Evolutionary conservation across 2,888 invertebrate genomes (phyloP).

Genomic region (Ormyrus pomaceus): DNA sequence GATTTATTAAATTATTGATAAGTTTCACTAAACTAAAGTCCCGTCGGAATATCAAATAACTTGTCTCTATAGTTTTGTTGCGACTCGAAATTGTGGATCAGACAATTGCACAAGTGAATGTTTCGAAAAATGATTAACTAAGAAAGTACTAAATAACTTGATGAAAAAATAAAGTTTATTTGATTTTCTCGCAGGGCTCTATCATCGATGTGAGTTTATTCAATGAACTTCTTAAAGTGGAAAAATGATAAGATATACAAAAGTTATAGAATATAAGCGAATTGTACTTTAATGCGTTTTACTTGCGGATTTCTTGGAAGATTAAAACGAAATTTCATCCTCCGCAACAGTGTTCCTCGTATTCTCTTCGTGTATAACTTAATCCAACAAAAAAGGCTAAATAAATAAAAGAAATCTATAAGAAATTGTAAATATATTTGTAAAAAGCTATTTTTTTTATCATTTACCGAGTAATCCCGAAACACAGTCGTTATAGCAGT

Average conservation of each 20-base stretch:
- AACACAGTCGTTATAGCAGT: not conserved
- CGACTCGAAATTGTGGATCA: too few relatives aligned
- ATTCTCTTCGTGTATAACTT: conserved; percentile 7
- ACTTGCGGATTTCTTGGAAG: not conserved
- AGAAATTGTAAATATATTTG: conserved; percentile 46
- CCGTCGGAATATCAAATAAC: conserved; percentile 20
- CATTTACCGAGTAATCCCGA: conserved; percentile 9
- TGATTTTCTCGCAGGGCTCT: conserved; percentile 7
- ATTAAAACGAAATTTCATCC: not conserved
- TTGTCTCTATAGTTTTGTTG: not conserved
- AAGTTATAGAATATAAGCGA: not conserved
- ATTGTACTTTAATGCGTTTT: conserved; percentile 15
- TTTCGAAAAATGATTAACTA: too few relatives aligned
- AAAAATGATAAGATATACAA: not conserved
- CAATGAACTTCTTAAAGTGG: not conserved
- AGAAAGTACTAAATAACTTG: too few relatives aligned
- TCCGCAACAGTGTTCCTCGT: conserved; percentile 19
- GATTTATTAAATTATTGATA: conserved; percentile 10
- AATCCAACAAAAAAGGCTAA: conserved; percentile 10
- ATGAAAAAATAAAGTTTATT: not conserved
- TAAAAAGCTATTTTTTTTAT: conserved; percentile 20
- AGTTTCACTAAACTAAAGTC: conserved; percentile 2
- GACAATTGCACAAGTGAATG: too few relatives aligned
- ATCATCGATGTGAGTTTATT: not conserved
- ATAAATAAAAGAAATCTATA: conserved; percentile 8